Evolutionary conservation across 2,113 vertebrate species (phyloP), one percentile per base, ranked within the genome.

Genomic region (Pelvicachromis taeniatus): DNA sequence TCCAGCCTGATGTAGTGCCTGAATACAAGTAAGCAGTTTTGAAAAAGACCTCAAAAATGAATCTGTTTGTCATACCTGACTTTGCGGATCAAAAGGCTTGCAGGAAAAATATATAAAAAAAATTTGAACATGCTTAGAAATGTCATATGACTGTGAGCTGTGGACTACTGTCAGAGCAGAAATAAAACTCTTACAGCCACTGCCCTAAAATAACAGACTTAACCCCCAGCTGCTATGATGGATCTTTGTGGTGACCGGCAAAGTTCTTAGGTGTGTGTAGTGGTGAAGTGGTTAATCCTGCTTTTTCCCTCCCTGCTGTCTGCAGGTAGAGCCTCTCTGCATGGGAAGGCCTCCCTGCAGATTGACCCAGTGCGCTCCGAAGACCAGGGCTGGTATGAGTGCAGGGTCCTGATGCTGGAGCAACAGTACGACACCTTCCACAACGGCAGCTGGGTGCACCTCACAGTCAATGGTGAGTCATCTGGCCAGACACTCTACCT

Each of bases 341-440:
- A 99, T 17, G 98, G 97, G 94, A 99, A 99, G 92, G 98, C 98
- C 7, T 99, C 98, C 63, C 95, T 99, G 94, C 98, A 98, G 94
- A 97, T 99, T 48, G 97, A 99, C 38, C 98, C 98, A 82, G 96
- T 98, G 78, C 98, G 97, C 95, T 98, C 98, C 0, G 98, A 99
- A 91, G 98, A 99, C 96, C 98, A 99, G 96, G 98, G 98, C 95
- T 99, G 98, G 98, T 99, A 99, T 48, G 98, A 99, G 93, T 99
- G 98, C 95, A 97, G 97, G 96, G 98, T 99, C 86, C 97, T 99
- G 95, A 99, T 97, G 96, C 95, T 99, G 97, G 98, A 99, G 94
- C 97, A 99, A 93, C 98, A 99, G 94, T 98, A 97, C 87, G 97
- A 99, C 96, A 98, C 97, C 95, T 99, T 99, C 95, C 97, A 99